Base-by-base conservation (phyloP, 2,888 invertebrate genomes). In the Drosophila testacea region DNA sequence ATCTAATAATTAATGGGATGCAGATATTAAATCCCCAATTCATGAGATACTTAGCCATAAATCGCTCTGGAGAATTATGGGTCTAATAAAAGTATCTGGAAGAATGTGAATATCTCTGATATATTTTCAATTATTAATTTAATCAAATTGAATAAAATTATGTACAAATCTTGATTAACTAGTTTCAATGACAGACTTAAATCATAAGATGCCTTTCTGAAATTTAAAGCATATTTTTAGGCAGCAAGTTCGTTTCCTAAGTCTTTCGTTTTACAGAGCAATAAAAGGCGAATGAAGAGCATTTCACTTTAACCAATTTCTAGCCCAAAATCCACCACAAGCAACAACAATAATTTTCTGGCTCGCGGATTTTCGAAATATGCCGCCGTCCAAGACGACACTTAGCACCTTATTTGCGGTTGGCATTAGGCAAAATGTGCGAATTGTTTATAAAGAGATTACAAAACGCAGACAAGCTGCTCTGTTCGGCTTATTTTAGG, bases 391-490 rank as follows among this genome's bases (percentile, higher is more conserved):
- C 55, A 74, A 72, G 79, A 75, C 79, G 75, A 75, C 82, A 90
- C 81, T 89, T 86, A 81, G 79, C 89, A 84, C 84, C 86, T 89
- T 90, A 81, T 90, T 87, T 88, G 75, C 84, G 66, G 64, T 74
- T 51, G 64, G 66, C 75, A 86, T 83, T 86, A 90, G 78, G 71
- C 74, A 52, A 61, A 75, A 88, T 77, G 90, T 91, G 90, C 81
- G 77, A 91, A 90, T 90, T 91, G 83, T 73, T 81, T 81, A 83
- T 88, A 82, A 89, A 83, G 83, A 83, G 88, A 89, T 88, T 88
- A 89, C 89, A 83, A 87, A 89, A 88, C 77, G 56, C 66, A 77
- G 70, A 81, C 73, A 67, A 66, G 56, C 38, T 56, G 82, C 77
- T 77, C 77, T 79, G 72, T 73, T 73, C 77, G 74, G 47, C 47